phyloP scores from a whole-genome alignment of 2,113 vertebrate species.

The Pollimyrus isidori region DNA sequence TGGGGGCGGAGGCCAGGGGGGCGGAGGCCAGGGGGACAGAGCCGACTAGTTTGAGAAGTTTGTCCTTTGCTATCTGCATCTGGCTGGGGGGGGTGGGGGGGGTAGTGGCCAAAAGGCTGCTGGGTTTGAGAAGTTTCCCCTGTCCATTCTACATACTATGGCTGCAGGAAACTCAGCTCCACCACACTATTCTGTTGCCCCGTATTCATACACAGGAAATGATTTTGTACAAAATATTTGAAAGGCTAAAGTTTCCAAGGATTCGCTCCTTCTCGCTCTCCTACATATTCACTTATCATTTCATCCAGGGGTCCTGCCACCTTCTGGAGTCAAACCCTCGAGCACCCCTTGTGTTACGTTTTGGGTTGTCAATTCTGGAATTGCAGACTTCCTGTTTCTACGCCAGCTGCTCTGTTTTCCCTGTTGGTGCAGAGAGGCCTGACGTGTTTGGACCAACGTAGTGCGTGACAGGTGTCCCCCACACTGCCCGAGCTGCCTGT shows the following conservation, averaged over 20 bases:
- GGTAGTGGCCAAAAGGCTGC: no score
- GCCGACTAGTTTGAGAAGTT: not conserved
- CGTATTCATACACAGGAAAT: not conserved
- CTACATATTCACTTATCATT: not conserved
- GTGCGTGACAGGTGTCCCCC: not conserved
- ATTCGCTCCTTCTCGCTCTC: not conserved
- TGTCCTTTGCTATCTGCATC: no score
- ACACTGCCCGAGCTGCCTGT: not conserved
- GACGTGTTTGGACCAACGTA: not conserved
- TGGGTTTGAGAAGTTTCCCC: no score
- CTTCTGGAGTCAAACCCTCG: not conserved
- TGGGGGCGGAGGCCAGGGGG: not conserved
- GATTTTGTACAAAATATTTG: not conserved
- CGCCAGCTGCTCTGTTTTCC: not conserved
- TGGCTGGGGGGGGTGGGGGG: no score
- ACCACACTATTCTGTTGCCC: not conserved
- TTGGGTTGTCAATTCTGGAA: not conserved
- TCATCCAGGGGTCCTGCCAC: not conserved
- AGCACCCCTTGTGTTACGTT: not conserved
- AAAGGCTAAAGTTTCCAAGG: not conserved
- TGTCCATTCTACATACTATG: not conserved
- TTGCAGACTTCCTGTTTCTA: not conserved
- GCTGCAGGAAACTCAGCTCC: not conserved
- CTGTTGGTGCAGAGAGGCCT: not conserved
- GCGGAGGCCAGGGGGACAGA: not conserved